phyloP scores from a whole-genome alignment of 2,888 invertebrate species.

The Germaria angustata region DNA sequence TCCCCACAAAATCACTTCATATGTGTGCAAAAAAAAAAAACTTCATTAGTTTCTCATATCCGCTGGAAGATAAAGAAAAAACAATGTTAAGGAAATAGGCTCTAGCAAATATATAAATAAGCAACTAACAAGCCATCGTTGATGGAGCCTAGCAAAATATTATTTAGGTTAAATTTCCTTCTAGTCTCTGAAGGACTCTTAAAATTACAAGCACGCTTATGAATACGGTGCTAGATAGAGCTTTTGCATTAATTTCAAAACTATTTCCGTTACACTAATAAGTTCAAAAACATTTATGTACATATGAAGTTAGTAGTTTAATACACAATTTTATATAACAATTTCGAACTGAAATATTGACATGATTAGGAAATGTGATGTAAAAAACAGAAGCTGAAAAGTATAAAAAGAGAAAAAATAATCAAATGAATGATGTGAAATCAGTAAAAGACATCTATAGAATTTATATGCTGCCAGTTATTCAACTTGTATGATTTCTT shows the following conservation, averaged over 20 bases:
- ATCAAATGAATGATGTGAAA: neutral
- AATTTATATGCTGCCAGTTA: conserved; percentile 1
- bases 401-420: neutral
- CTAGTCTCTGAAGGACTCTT: conserved; percentile 38
- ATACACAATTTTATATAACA: no score
- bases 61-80: conserved; percentile 12
- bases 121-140: conserved; percentile 3
- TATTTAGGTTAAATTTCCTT: conserved; percentile 63
- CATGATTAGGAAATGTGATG: no score
- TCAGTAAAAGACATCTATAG: neutral
- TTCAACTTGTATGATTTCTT: no score
- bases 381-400: conserved; percentile 8
- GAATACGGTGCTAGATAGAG: neutral
- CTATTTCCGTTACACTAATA: conserved; percentile 47
- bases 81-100: neutral
- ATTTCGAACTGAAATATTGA: no score
- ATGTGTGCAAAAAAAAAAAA: neutral
- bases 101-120: neutral
- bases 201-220: neutral
- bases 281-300: neutral
- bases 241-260: conserved; percentile 51
- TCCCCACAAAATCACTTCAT: no score
- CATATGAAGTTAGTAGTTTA: neutral
- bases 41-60: conserved; percentile 58
- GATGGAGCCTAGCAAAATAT: conserved; percentile 32